phyloP scores from a whole-genome alignment of 2,888 invertebrate genomes.

The Lepidochrysops patricia region DNA sequence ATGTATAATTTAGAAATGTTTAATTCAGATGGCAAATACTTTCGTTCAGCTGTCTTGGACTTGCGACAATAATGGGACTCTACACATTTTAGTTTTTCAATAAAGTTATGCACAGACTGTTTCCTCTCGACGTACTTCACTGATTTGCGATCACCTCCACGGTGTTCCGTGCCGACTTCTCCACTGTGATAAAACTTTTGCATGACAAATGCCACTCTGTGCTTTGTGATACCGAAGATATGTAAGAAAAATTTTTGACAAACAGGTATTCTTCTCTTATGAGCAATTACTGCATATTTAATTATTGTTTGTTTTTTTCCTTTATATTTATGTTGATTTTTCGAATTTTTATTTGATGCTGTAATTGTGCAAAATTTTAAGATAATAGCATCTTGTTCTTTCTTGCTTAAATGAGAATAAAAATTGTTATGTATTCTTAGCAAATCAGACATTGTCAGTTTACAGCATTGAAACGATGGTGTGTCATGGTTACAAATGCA shows the following conservation, averaged over 20 bases:
- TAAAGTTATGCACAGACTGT: slow-evolving; percentile 27
- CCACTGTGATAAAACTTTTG: slow-evolving; percentile 19
- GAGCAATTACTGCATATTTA: neutral
- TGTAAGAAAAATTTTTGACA: neutral
- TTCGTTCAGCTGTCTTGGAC: slow-evolving; percentile 18
- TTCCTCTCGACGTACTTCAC: slow-evolving; percentile 20
- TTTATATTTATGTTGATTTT: neutral
- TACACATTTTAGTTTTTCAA: slow-evolving; percentile 24
- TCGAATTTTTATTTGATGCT: neutral
- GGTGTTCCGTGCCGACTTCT: slow-evolving; percentile 16
- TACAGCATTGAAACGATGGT: neutral
- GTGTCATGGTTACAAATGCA: neutral
- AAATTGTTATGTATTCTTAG: neutral
- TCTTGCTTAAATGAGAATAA: neutral
- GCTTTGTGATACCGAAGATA: neutral
- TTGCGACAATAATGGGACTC: slow-evolving; percentile 26
- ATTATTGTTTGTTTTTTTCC: neutral
- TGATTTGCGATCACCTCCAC: slow-evolving; percentile 26
- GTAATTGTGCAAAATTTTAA: neutral
- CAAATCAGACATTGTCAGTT: neutral
- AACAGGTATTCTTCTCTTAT: neutral
- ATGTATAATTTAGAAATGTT: slow-evolving; percentile 23
- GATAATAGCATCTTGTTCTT: neutral
- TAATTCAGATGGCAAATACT: slow-evolving; percentile 23
- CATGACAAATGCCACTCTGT: slow-evolving; percentile 19